A percentile compares a stretch with the other conserved stretches of the same genome.
Evolutionary conservation across 1,140 invertebrate species (phyloP).

Genomic region (Hycleus phaleratus): DNA sequence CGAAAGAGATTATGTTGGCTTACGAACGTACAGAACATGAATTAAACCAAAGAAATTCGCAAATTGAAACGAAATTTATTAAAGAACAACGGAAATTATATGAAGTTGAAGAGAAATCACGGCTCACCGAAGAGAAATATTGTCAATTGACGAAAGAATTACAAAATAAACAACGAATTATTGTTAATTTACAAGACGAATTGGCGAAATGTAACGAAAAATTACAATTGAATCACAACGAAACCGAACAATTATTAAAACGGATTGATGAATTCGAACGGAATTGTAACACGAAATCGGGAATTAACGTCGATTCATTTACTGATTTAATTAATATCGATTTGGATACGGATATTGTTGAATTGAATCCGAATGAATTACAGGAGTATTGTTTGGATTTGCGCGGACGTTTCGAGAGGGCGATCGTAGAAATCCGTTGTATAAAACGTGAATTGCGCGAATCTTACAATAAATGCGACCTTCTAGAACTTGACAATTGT

Average conservation of each 20-base stretch:
- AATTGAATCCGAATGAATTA: slow-evolving; percentile 66
- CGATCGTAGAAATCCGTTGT: slow-evolving; percentile 70
- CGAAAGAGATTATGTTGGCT: slow-evolving; percentile 59
- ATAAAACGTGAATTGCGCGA: slow-evolving; percentile 77
- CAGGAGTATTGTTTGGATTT: slow-evolving; percentile 74
- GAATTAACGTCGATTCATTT: slow-evolving; percentile 67
- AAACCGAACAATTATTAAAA: slow-evolving; percentile 65
- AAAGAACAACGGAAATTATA: slow-evolving; percentile 48
- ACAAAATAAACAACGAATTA: slow-evolving; percentile 50
- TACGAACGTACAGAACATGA: slow-evolving; percentile 66
- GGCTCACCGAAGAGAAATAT: slow-evolving; percentile 49
- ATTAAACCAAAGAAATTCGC: slow-evolving; percentile 56
- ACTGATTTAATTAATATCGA: slow-evolving; percentile 75
- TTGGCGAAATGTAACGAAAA: slow-evolving; percentile 47
- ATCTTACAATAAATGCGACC: slow-evolving; percentile 69
- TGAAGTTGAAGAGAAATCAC: slow-evolving; percentile 41
- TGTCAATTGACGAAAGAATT: slow-evolving; percentile 54
- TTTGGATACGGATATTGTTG: slow-evolving; percentile 63
- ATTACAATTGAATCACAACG: slow-evolving; percentile 59
- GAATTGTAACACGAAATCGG: slow-evolving; percentile 41
- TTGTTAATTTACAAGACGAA: slow-evolving; percentile 51
- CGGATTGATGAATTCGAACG: slow-evolving; percentile 62
- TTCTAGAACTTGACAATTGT: slow-evolving; percentile 66
- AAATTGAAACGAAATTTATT: slow-evolving; percentile 59
- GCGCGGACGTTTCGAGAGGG: slow-evolving; percentile 68